Conservation (phyloP, 2,888 invertebrate species). For the Leuctra nigra region DNA sequence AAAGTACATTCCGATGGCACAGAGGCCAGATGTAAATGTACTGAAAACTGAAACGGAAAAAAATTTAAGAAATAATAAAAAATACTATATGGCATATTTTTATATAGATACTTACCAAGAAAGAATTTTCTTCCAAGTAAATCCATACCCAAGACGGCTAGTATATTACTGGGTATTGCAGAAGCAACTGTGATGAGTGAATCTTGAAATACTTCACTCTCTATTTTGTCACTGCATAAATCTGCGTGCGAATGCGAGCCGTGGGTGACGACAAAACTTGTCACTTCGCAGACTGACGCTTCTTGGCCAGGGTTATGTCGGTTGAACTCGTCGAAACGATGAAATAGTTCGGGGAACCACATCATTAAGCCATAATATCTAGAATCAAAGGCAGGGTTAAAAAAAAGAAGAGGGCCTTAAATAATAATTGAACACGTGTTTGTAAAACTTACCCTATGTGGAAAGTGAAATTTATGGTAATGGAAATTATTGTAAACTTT, state of each 20-base stretch:
- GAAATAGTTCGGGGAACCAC: constrained; percentile 95
- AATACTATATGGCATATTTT: not conserved
- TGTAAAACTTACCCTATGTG: constrained; percentile 73
- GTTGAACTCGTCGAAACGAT: constrained; percentile 77
- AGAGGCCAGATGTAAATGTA: constrained; percentile 75
- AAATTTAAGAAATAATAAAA: constrained; percentile 16
- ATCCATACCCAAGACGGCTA: constrained; percentile 80
- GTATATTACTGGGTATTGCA: constrained; percentile 76
- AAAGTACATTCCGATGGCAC: constrained; percentile 79
- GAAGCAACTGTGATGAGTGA: constrained; percentile 81
- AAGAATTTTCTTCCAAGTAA: constrained; percentile 78
- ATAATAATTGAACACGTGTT: not conserved
- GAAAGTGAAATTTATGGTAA: constrained; percentile 86
- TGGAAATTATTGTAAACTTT: constrained; percentile 75
- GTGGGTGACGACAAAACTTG: constrained; percentile 62
- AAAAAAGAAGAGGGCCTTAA: not conserved
- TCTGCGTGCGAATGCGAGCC: constrained; percentile 53
- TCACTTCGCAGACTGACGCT: constrained; percentile 62
- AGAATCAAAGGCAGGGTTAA: not conserved
- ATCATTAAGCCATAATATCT: constrained; percentile 93
- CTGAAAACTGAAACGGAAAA: constrained; percentile 61
- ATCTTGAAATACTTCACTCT: constrained; percentile 74
- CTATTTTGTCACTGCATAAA: constrained; percentile 64
- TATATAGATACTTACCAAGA: constrained; percentile 57
- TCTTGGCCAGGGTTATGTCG: constrained; percentile 50